Base-by-base conservation (phyloP, 2,113 vertebrate species). In the Oceanites oceanicus region DNA sequence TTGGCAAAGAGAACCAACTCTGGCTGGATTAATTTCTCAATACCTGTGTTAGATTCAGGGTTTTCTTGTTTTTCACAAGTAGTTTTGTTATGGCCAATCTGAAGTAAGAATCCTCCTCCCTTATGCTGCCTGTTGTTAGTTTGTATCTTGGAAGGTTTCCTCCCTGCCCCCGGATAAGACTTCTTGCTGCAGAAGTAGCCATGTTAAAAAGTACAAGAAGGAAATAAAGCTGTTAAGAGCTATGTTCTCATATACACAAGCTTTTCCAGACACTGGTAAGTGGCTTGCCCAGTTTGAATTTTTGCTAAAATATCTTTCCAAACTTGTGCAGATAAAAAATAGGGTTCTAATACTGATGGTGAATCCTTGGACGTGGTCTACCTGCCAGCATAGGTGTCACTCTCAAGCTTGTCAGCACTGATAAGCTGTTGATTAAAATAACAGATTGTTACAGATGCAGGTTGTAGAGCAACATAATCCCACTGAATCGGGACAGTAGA, bases 141-240 rank as follows among this genome's bases (percentile, higher is more conserved):
- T 77, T 58, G 0, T 70, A 29, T 56, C 19, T 78, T 71, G 25
- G 11, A 56, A 45, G 13, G 58, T 6, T 36, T 22, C 5, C 16
- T 6, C 9, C 49, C 23, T 1, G 11, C 23, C 23, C 4, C 23
- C 23, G 1, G 13, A 2, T 34, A 55, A n/a, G 22, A 44, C 5
- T 38, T 53, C 15, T 38, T 63, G 18, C 40, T 95, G 85, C 52
- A 50, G 36, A 42, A 76, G 38, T 18, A 65, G 8, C 67, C 13
- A 6, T 3, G 11, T 83, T 18, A 47, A 58, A 65, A 75, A 22
- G 9, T 14, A 16, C 14, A 58, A 58, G 58, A 50, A 81, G 22
- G 38, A 58, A 58, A 58, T 45, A 36, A 77, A 86, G 38, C 23
- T 49, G 12, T 45, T 49, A 12, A 2, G 15, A 81, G 34, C 42